Evolutionary conservation across 2,888 invertebrate genomes (phyloP), one percentile per base, ranked within the genome.

Genomic region (Beris morrisii): DNA sequence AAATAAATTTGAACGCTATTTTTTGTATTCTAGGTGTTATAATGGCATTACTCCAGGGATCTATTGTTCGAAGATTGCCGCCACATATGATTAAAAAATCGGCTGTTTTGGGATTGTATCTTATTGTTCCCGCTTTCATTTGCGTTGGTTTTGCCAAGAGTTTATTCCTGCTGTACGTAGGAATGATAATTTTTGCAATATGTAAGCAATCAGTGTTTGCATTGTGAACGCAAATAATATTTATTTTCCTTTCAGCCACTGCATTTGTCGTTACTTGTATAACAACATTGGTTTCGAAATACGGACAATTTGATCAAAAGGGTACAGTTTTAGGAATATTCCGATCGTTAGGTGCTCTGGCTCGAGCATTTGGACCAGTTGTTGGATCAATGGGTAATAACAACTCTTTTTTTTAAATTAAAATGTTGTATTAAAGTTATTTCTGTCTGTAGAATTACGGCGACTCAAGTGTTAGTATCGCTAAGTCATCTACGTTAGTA

Each of bases 221-320:
- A 15, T 38, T 63, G 6, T 54, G 32, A 6, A 54, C 53, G n/a
- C 30, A 15, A 13, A 11, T 50, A 46, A n/a, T 5, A 5, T 11
- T n/a, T 31, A 69, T 69, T 38, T 74, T 72, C 66, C 67, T 78
- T 80, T 43, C 73, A 91, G 91, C 92, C 15, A 93, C 92, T 9
- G 90, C 93, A n/a, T 88, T 95, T 79, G 95, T 97, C 38, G 97
- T 98, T 28, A 96, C 98, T 11, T 95, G 95, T 75, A 86, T 98
- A 83, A 97, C 95, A 74, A 92, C 97, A 4, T 82, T 96, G 79
- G 93, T 93, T n/a, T 94, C 97, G 3, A 87, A 87, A 70, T 89
- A 90, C 77, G 91, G 92, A 5, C 87, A 88, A 45, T 85, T 83
- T 67, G 88, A 89, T 75, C 92, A 95, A 75, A 95, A 97, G 76